A percentile compares a stretch with the other conserved stretches of the same genome.
phyloP scores from a whole-genome alignment of 2,797 vertebrate species.

The Anolis apletophallus region DNA sequence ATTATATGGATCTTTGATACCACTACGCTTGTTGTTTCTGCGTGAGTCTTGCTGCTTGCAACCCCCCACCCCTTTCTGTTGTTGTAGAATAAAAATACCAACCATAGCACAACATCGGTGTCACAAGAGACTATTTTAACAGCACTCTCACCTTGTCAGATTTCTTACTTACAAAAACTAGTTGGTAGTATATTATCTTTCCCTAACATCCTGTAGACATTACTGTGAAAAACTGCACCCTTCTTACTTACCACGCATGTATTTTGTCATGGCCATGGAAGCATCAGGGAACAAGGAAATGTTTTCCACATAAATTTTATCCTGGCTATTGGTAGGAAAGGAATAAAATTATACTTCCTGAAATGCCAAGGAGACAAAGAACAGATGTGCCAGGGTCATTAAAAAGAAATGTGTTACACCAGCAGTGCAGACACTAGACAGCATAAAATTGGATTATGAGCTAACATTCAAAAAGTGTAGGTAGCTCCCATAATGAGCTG shows the following conservation, averaged over 20 bases:
- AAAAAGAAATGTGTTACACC: background rate
- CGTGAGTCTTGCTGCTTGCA: too few species aligned
- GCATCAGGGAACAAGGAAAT: background rate
- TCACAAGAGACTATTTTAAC: background rate
- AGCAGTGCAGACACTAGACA: background rate
- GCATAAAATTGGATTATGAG: background rate
- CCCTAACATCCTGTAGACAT: background rate
- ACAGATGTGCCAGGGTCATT: background rate
- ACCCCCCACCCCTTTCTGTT: too few species aligned
- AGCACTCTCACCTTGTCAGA: background rate
- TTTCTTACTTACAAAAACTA: background rate
- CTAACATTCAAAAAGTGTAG: background rate
- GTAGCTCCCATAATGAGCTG: too few species aligned
- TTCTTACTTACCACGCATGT: background rate
- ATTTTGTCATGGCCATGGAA: background rate
- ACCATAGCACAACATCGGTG: background rate
- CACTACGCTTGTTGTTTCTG: too few species aligned
- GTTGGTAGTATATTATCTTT: background rate
- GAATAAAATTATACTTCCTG: background rate
- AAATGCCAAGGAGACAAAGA: background rate
- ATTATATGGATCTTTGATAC: too few species aligned
- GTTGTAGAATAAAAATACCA: background rate
- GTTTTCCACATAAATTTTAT: background rate
- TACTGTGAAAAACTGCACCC: slow-evolving; percentile 4
- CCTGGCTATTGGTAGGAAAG: background rate